Percentiles rank a stretch among this genome's conserved stretches.
Evolutionary conservation across 2,888 invertebrate species (phyloP).

Genomic region (Heliconius ethilla): DNA sequence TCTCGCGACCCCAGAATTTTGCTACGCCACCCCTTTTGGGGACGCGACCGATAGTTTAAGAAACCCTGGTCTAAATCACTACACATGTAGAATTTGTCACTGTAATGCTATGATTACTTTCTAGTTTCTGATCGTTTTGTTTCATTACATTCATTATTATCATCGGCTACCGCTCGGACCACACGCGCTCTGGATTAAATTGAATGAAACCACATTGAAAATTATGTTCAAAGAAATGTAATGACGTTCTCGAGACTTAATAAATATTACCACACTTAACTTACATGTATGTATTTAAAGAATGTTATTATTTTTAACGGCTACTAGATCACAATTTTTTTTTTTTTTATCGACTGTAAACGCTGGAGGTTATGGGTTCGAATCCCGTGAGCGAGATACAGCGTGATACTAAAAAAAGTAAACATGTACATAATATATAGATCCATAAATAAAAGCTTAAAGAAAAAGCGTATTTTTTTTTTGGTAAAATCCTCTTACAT

Average conservation of each 20-base stretch:
- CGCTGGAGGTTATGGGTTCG: no score
- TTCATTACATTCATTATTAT: slow-evolving; percentile 54
- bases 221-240: slow-evolving; percentile 62
- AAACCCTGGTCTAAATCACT: slow-evolving; percentile 35
- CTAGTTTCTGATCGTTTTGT: slow-evolving; percentile 60
- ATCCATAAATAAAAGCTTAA: background rate
- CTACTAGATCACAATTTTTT: slow-evolving; percentile 23
- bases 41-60: no score
- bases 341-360: background rate
- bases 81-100: slow-evolving; percentile 56
- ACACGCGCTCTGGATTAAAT: slow-evolving; percentile 75
- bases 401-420: no score
- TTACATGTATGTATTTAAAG: background rate
- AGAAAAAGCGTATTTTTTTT: background rate
- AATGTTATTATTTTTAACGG: slow-evolving; percentile 42
- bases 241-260: slow-evolving; percentile 65
- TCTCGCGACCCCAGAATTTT: no score
- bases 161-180: slow-evolving; percentile 66
- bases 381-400: no score
- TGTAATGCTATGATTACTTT: slow-evolving; percentile 59
- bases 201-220: slow-evolving; percentile 71
- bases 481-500: background rate
- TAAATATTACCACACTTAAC: slow-evolving; percentile 63
- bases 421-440: no score
- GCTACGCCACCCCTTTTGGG: no score